These are phyloP conservation scores for Brachynemurus nebulosus DNA, from an alignment of 2,888 invertebrate species.

Conservation along the genomic window DNA sequence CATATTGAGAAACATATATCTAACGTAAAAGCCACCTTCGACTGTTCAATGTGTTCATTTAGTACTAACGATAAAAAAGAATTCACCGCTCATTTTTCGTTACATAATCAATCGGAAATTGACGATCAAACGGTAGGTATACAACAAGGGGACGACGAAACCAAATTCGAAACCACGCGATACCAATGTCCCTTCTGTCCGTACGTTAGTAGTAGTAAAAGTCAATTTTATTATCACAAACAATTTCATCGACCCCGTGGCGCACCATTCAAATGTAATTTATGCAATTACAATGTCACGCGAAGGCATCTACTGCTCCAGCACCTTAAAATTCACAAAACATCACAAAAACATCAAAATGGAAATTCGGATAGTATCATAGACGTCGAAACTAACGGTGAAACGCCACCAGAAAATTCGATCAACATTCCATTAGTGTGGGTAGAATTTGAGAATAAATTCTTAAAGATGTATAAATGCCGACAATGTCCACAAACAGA, in stretches of 20 bases:
- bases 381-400: slow-evolving; percentile 20
- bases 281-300: slow-evolving; percentile 72
- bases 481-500: slow-evolving; percentile 74
- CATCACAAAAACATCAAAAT: slow-evolving; percentile 29
- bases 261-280: slow-evolving; percentile 64
- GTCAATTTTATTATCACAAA: slow-evolving; percentile 75
- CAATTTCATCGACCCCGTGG: slow-evolving; percentile 66
- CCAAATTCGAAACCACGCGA: slow-evolving; percentile 39
- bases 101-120: slow-evolving; percentile 42
- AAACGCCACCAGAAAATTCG: slow-evolving; percentile 35
- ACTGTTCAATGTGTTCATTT: slow-evolving; percentile 70
- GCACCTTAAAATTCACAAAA: slow-evolving; percentile 62
- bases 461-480: slow-evolving; percentile 74
- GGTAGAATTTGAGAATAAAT: slow-evolving; percentile 57
- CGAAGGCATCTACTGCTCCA: slow-evolving; percentile 70
- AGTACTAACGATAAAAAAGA: slow-evolving; percentile 57
- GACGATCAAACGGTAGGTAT: slow-evolving; percentile 11
- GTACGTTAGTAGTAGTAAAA: slow-evolving; percentile 73
- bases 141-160: slow-evolving; percentile 23
- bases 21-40: slow-evolving; percentile 48
- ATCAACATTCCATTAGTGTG: slow-evolving; percentile 57
- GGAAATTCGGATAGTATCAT: slow-evolving; percentile 27
- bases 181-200: slow-evolving; percentile 72
- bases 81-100: slow-evolving; percentile 48
- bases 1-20: slow-evolving; percentile 60